phyloP scores from a whole-genome alignment of 1,140 invertebrate species.

The Drosophila busckii region DNA sequence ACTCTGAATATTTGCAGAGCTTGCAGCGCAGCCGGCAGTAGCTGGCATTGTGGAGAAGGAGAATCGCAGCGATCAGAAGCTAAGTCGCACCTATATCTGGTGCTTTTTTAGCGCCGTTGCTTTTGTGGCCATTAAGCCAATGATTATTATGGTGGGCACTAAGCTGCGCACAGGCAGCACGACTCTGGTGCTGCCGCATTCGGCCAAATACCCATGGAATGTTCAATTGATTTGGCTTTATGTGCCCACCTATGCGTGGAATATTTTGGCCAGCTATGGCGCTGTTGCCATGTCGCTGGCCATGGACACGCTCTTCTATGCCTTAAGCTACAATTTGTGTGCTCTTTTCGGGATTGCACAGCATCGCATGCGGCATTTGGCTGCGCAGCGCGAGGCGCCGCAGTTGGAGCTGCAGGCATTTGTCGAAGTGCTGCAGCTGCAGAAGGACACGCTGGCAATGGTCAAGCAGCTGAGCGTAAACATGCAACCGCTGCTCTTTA shows the following conservation, averaged over 20 bases:
- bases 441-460: slow-evolving; percentile 44
- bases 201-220: slow-evolving; percentile 41
- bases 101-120: slow-evolving; percentile 37
- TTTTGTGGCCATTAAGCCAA: slow-evolving; percentile 47
- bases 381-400: neutral
- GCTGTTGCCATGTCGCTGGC: slow-evolving; percentile 52
- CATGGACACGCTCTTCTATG: slow-evolving; percentile 55
- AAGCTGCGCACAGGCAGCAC: slow-evolving; percentile 18
- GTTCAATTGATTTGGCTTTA: slow-evolving; percentile 25
- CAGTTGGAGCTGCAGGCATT: slow-evolving; percentile 22
- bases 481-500: slow-evolving; percentile 43
- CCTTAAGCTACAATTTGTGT: slow-evolving; percentile 60
- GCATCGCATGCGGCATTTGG: slow-evolving; percentile 38
- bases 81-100: slow-evolving; percentile 46
- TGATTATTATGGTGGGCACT: slow-evolving; percentile 33
- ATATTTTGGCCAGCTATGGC: slow-evolving; percentile 46
- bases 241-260: slow-evolving; percentile 56
- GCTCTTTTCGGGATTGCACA: slow-evolving; percentile 58
- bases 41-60: slow-evolving; percentile 39
- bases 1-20: slow-evolving; percentile 30
- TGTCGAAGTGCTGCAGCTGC: slow-evolving; percentile 37
- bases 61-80: slow-evolving; percentile 46
- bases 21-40: slow-evolving; percentile 22
- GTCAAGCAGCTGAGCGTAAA: slow-evolving; percentile 29
- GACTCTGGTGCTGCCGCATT: slow-evolving; percentile 45